Evolutionary conservation across 2,888 invertebrate genomes (phyloP), one percentile per base, ranked within the genome.

Genomic region (Diplolepis rosae): DNA sequence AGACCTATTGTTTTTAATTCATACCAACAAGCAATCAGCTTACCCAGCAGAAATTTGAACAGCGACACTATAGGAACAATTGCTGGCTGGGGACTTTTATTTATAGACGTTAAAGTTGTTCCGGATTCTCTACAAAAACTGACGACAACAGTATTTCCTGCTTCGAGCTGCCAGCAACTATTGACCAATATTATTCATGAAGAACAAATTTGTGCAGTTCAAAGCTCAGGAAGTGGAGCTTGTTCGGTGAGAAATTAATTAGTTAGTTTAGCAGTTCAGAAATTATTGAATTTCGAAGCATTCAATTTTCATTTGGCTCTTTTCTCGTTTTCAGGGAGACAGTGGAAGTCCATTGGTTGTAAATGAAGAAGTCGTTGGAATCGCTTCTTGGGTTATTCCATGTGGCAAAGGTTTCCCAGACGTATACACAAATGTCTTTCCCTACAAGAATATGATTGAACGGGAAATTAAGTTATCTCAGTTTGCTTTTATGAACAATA

Each of bases 401-500:
- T 73, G 73, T 24, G 73, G 30, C 18, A 30, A 24, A n/a, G 70
- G 66, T 13, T n/a, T 56, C 42, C 73, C 70, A 0, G 73, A 73
- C 18, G 68, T 73, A 9, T 73, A 73, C 51, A 73, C 70, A 1
- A 73, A 73, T 18, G 70, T 73, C 3, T 68, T 65, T 24, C 50
- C 54, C 2, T 66, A 35, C 39, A 35, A 52, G 13, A 18, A 54
- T 13, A 69, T 69, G 18, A 72, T 72, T 30, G 4, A 15, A 15
- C 30, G 6, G 7, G 30, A 52, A 52, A 52, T 52, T 1, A 18
- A 15, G 4, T 39, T 39, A 4, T 13, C 35, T 11, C 11, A 9
- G 13, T n/a, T 13, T 11, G 35, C 35, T 13, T 39, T 39, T 13
- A 39, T 4, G 13, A 39, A 39, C 4, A 0, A 7, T 1, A 11